Base-by-base conservation (phyloP, 2,888 invertebrate genomes). In the Drosophila antonietae region DNA sequence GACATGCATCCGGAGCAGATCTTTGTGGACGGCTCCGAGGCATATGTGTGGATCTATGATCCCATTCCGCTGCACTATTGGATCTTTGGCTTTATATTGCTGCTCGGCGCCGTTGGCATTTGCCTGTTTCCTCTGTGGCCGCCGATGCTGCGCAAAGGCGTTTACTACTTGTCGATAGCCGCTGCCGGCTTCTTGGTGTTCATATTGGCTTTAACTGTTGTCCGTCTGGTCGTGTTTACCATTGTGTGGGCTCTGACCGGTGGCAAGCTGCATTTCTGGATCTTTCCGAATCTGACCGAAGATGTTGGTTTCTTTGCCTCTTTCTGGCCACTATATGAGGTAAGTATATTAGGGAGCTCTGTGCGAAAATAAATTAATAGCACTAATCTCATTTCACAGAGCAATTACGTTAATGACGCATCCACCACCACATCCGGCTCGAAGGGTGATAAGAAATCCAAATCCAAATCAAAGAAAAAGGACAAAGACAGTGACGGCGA, bases 111-210 rank as follows among this genome's bases (percentile, higher is more conserved):
- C 37, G 98, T 99, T 86, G 97, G 96, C 15, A 95, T 99, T 44
- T 99, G 99, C 93, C 95, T 99, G 91, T 99, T 99, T 94, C 99
- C 99, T n/a, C 94, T 99, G 63, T 99, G 99, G 99, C 99, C 99
- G 0, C 96, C 97, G 62, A 96, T 97, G 83, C 96, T 99, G 85
- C 95, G 97, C 83, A 95, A 97, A 93, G 98, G 98, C 73, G 99
- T 99, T 15, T 99, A 99, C 94, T 99, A 99, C 93, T 93, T 99
- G 77, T 98, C 98, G 91, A 95, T 99, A 80, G 97, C 97, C 0
- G 99, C 98, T 0, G 98, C 98, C 37, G 98, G 97, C 9, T 98
- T 99, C 94, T 95, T 99, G 64, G 97, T 98, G 55, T 95, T 98
- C 89, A 98, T 99, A 82, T 95, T 99, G 83, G 96, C 96, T 15